Evolutionary conservation across 1,140 invertebrate species (phyloP), one percentile per base, ranked within the genome.

Genomic region (Lordiphosa mommai): DNA sequence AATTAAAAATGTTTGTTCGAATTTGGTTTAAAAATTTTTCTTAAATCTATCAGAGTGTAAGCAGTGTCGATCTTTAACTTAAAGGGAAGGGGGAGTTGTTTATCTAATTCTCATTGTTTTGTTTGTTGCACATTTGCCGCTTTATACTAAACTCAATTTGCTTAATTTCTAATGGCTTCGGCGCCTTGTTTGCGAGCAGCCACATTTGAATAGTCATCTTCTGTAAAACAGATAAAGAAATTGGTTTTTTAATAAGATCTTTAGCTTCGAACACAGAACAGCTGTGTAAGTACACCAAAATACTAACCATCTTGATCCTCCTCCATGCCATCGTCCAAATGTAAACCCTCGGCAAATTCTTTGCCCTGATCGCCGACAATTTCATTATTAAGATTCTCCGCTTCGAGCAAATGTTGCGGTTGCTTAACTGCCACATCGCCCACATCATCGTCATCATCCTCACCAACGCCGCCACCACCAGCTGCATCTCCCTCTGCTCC

Each of bases 351-450:
- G n/a, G 67, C 58, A 50, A 88, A 88, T 40, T 88, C 88, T 43
- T 89, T 89, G 14, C 88, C 88, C 14, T 88, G 84, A 72, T 89
- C 88, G 3, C 67, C 87, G 8, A 61, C 80, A 2, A 89, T 76
- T 55, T 89, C 88, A 61, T 89, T 89, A 32, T 87, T 88, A 4
- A 89, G 57, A 59, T 87, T 88, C 27, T 87, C 80, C 1, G 60
- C 76, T 13, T 88, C 69, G 9, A 87, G 63, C 34, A 85, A 63
- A 47, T 88, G 65, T 30, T 86, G 74, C 2, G 72, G 71, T 30
- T 72, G 77, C 53, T 88, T 86, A 1, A 87, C 74, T 2, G 84
- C 86, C 20, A 87, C 82, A 66, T 88, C 87, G 7, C 72, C 84
- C 12, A 86, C 69, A 47, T 77, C 72, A 13, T 77, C 72, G 10